Conservation (phyloP, 2,797 vertebrate species). For the Sebastes reedi region DNA sequence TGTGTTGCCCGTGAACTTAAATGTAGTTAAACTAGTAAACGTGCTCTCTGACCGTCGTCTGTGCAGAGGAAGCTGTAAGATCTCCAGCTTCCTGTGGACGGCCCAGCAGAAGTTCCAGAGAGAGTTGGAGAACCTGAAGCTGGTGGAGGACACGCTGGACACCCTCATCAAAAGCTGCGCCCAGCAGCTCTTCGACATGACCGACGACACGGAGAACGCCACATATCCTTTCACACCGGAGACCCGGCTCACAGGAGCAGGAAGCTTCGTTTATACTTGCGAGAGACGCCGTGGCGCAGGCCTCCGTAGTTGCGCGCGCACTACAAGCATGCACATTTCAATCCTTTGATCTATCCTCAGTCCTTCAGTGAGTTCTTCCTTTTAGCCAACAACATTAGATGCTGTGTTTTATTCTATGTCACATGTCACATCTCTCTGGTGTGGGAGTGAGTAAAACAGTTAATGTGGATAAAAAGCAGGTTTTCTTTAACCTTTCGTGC, state of each 20-base stretch:
- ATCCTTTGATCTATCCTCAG: background rate
- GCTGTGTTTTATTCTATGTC: background rate
- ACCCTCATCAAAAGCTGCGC: constrained; percentile 90
- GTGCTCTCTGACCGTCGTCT: background rate
- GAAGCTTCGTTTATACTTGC: too few species aligned
- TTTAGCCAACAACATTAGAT: background rate
- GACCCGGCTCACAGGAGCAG: too few species aligned
- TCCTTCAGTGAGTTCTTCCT: too few species aligned
- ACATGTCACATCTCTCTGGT: background rate
- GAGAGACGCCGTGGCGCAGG: too few species aligned
- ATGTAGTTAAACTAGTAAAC: background rate
- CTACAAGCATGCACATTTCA: too few species aligned
- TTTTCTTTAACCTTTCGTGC: constrained; percentile 73
- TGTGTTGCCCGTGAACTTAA: background rate
- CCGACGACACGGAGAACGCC: constrained; percentile 85
- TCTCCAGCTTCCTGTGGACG: constrained; percentile 58
- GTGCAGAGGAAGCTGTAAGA: constrained; percentile 81
- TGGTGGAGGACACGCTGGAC: constrained; percentile 91
- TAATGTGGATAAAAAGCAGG: background rate
- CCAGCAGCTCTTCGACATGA: constrained; percentile 89
- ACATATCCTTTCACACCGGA: constrained; percentile 88
- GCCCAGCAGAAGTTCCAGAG: constrained; percentile 73
- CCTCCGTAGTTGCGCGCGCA: too few species aligned
- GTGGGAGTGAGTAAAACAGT: background rate
- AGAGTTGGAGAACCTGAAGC: constrained; percentile 85